Percentiles rank a stretch among this genome's conserved stretches.
These are phyloP conservation scores for Palythoa heliodiscus DNA, from an alignment of 92 coral and sea anemone species.

Conservation along the genomic window DNA sequence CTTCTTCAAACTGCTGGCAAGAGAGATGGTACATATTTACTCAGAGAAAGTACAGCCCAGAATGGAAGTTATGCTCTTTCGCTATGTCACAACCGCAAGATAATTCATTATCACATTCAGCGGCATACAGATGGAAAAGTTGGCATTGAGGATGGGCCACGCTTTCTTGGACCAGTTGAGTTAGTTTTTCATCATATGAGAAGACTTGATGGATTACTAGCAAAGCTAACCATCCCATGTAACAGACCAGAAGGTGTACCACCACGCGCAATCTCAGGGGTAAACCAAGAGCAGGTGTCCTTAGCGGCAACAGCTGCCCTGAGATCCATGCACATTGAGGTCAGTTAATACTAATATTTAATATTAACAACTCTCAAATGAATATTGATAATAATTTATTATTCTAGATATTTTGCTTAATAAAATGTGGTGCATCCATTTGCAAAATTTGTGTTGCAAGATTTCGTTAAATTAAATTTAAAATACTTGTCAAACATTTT, in stretches of 20 bases:
- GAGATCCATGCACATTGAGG: conserved; percentile 71
- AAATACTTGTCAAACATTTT: too few species aligned
- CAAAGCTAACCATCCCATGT: conserved; percentile 75
- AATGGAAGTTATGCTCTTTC: conserved; percentile 95
- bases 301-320: conserved; percentile 85
- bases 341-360: neutral
- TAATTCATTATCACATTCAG: conserved; percentile 95
- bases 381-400: neutral
- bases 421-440: neutral
- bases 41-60: conserved; percentile 92
- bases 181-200: conserved; percentile 76
- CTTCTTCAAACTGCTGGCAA: conserved; percentile 63
- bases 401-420: too few species aligned
- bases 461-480: too few species aligned
- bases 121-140: conserved; percentile 89
- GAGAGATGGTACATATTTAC: conserved; percentile 78
- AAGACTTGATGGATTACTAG: conserved; percentile 83
- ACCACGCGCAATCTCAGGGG: conserved; percentile 75
- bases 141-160: conserved; percentile 94
- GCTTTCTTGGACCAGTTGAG: conserved; percentile 88
- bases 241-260: conserved; percentile 77
- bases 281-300: conserved; percentile 81
- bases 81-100: conserved; percentile 76
- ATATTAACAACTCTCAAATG: neutral
- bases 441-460: too few species aligned